Evolutionary conservation across 2,888 invertebrate genomes (phyloP), one percentile per base, ranked within the genome.

Genomic region (Masnerella sp.): DNA sequence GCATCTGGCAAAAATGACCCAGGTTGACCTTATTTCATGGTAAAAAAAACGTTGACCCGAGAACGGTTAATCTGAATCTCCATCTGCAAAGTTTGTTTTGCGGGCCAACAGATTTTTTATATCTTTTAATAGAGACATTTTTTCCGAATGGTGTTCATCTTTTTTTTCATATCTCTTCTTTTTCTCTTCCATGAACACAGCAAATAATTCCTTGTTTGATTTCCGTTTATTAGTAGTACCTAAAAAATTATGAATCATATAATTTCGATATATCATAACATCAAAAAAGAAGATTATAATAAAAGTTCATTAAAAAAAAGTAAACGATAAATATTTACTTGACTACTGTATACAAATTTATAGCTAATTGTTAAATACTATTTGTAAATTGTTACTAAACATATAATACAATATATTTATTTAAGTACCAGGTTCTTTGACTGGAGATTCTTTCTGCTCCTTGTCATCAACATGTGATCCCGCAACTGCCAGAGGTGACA

Each of bases 51-150:
- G n/a, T n/a, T n/a, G n/a, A n/a, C n/a, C n/a, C n/a, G n/a, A n/a
- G n/a, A n/a, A n/a, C n/a, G n/a, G n/a, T n/a, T n/a, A n/a, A n/a
- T n/a, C n/a, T n/a, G n/a, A n/a, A 9, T 28, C 28, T 2, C n/a
- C 3, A 1, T 28, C 28, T n/a, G n/a, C 1, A n/a, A n/a, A 28
- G 28, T 28, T 2, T 28, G 28, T 28, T 28, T 28, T 28, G 28
- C 28, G 28, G n/a, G 28, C 3, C 28, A 28, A 28, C 28, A 28
- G 28, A n/a, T 38, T 38, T 38, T 38, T 38, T 12, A 38, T 38
- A 15, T 38, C 38, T 38, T 38, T 38, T 15, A 38, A 15, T 2
- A 38, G 12, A 12, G 38, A 12, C 12, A 38, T 38, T 38, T 38
- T 38, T 15, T 38, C 38, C 15, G 14, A 14, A 12, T 38, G 15